These are phyloP conservation scores for Ellobius talpinus DNA, from an alignment of 2,113 vertebrate genomes.

Conservation along the genomic window DNA sequence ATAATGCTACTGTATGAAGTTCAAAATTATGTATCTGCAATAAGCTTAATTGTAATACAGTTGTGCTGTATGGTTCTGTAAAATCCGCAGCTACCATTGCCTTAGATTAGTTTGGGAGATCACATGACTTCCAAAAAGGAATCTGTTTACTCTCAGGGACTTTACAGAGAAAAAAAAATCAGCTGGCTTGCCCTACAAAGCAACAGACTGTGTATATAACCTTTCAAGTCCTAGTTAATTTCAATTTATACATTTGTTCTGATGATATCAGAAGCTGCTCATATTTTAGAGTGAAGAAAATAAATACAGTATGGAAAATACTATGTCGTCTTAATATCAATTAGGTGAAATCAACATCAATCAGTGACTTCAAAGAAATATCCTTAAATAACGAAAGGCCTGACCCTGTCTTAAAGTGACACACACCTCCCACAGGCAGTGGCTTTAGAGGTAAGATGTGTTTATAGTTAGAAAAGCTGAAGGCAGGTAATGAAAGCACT, in stretches of 20 bases:
- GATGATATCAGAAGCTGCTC: background rate
- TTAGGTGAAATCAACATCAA: background rate
- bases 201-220: background rate
- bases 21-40: background rate
- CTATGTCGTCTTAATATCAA: background rate
- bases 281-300: background rate
- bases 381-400: background rate
- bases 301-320: background rate
- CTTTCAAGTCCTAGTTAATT: background rate
- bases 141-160: no score
- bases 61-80: background rate
- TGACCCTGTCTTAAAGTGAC: background rate
- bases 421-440: background rate
- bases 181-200: accelerated
- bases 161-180: background rate
- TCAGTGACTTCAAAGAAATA: background rate
- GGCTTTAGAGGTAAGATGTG: background rate
- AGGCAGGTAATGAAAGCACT: background rate
- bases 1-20: background rate
- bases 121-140: background rate
- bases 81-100: background rate
- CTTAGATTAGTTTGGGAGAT: background rate
- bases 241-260: background rate
- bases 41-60: background rate
- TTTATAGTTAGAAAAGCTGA: background rate